These are phyloP conservation scores for Troilus luridus DNA, from an alignment of 2,888 invertebrate species.

Conservation along the genomic window DNA sequence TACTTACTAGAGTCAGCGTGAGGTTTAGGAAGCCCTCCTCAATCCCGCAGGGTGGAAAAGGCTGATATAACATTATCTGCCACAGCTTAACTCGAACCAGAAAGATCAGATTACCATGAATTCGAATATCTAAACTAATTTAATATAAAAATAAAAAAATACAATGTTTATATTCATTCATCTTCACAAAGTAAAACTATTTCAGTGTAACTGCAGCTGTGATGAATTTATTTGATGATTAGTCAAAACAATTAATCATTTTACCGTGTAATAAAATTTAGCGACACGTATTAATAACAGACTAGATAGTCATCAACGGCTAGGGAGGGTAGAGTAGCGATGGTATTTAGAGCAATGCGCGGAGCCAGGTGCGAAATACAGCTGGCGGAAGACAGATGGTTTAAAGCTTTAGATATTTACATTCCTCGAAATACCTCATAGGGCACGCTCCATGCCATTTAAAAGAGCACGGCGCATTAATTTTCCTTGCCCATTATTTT, in stretches of 20 bases:
- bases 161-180: too few relatives aligned
- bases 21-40: too few relatives aligned
- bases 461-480: neutral
- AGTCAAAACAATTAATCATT: neutral
- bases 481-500: neutral
- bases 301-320: neutral
- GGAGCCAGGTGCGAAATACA: neutral
- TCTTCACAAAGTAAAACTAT: too few relatives aligned
- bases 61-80: too few relatives aligned
- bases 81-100: too few relatives aligned
- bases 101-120: too few relatives aligned
- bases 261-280: neutral
- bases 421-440: neutral
- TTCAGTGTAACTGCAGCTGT: too few relatives aligned
- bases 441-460: neutral
- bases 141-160: too few relatives aligned
- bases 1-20: too few relatives aligned
- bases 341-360: neutral
- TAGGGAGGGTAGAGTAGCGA: neutral
- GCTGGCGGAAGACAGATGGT: constrained; percentile 37
- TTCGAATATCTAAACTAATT: too few relatives aligned
- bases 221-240: neutral
- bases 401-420: constrained; percentile 43
- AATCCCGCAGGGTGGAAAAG: too few relatives aligned
- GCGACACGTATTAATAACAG: neutral